Evolutionary conservation across 2,888 invertebrate species (phyloP).

Genomic region (Pediacus dermestoides): DNA sequence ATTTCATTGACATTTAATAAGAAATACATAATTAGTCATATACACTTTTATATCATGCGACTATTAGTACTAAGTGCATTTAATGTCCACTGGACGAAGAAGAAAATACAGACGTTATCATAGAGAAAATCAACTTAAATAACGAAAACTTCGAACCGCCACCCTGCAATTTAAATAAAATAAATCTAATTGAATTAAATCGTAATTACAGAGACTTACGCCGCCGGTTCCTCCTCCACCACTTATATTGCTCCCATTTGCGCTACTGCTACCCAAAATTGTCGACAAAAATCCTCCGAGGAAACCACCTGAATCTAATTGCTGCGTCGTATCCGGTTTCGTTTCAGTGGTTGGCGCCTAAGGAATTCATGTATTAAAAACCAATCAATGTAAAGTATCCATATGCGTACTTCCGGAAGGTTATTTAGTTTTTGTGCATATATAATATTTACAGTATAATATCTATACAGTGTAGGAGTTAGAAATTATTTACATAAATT

Average conservation of each 20-base stretch:
- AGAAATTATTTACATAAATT: no score
- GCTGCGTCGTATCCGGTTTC: constrained; percentile 13
- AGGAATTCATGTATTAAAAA: no score
- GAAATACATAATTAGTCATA: no score
- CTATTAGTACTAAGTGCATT: no score
- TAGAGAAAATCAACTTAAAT: constrained; percentile 42
- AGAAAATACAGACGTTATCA: constrained; percentile 41
- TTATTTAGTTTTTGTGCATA: no score
- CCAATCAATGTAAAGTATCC: no score
- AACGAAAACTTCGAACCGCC: constrained; percentile 32
- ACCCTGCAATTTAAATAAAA: constrained; percentile 14
- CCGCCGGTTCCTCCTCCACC: constrained; percentile 8
- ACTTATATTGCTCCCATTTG: constrained; percentile 13
- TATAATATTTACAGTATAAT: no score
- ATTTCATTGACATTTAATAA: no score
- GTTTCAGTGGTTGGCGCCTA: constrained; percentile 15
- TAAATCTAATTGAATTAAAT: background rate
- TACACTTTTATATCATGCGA: no score
- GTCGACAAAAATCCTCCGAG: constrained; percentile 38
- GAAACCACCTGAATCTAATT: constrained; percentile 41
- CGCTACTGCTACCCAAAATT: constrained; percentile 22
- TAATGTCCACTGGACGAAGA: constrained; percentile 37
- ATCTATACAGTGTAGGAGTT: no score
- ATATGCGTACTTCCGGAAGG: no score
- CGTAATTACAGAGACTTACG: background rate